Conservation (phyloP, 2,797 vertebrate genomes). For the Erpetoichthys calabaricus region DNA sequence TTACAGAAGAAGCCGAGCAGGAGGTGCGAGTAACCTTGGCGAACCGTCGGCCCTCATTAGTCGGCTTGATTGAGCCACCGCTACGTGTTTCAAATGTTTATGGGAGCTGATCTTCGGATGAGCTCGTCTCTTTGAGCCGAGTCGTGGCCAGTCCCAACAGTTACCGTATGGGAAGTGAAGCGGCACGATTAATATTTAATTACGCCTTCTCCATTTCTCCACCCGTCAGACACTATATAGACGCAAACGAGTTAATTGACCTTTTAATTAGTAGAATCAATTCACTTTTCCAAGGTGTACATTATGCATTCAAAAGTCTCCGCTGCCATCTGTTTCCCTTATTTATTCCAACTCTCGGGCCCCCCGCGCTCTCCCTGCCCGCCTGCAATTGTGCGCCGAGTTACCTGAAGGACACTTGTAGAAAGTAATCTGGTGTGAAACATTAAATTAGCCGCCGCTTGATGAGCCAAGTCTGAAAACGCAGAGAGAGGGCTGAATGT, state of each 20-base stretch:
- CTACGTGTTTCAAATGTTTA: too few species aligned
- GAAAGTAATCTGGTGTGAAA: background rate
- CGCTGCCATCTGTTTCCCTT: background rate
- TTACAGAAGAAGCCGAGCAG: too few species aligned
- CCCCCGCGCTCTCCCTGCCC: background rate
- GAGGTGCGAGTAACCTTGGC: too few species aligned
- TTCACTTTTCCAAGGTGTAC: conserved; percentile 1
- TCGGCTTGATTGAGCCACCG: too few species aligned
- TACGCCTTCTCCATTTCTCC: too few species aligned
- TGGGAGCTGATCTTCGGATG: too few species aligned
- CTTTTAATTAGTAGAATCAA: background rate
- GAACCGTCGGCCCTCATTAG: too few species aligned
- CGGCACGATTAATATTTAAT: too few species aligned
- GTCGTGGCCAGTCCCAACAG: too few species aligned
- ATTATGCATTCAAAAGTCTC: background rate
- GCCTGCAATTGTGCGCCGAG: background rate
- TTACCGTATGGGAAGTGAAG: too few species aligned
- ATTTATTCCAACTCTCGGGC: background rate
- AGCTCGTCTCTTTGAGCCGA: too few species aligned
- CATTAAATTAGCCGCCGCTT: background rate
- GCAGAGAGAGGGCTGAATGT: background rate
- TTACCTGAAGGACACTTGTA: conserved; percentile 1
- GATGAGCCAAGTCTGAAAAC: background rate
- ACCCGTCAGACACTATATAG: background rate
- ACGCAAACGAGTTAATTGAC: background rate